Conservation (phyloP, 30 jellyfish, hydroid and myxozoan species). For the Aurelia coerulea region DNA sequence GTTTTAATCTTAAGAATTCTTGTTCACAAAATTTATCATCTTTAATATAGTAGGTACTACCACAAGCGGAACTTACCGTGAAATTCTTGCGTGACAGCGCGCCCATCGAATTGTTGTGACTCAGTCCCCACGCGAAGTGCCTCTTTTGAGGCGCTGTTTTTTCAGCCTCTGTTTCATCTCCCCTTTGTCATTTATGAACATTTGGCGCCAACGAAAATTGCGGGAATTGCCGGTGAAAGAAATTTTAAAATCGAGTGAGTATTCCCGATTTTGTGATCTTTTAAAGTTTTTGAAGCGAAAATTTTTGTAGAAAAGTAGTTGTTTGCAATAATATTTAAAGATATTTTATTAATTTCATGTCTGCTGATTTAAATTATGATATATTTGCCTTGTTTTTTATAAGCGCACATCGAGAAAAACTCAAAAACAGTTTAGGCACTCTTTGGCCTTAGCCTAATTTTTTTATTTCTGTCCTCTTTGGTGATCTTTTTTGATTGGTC, state of each 20-base stretch:
- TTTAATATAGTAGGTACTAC: too few relatives aligned
- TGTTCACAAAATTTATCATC: too few relatives aligned
- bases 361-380: slow-evolving; percentile 2
- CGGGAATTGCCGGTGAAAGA: slow-evolving; percentile 19
- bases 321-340: slow-evolving; percentile 9
- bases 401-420: slow-evolving; percentile 13
- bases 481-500: not conserved
- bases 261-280: slow-evolving; percentile 5
- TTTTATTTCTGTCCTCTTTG: not conserved
- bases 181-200: not conserved
- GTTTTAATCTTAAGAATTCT: too few relatives aligned
- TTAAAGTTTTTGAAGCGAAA: slow-evolving; percentile 1
- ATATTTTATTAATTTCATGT: slow-evolving; percentile 2
- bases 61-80: too few relatives aligned
- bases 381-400: not conserved
- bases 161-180: slow-evolving; percentile 13
- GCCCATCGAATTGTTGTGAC: too few relatives aligned
- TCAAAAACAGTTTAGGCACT: not conserved
- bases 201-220: slow-evolving; percentile 15
- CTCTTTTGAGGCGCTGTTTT: slow-evolving; percentile 24
- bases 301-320: not conserved
- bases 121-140: not conserved
- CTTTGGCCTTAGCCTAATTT: not conserved
- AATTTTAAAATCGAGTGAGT: slow-evolving; percentile 3
- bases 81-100: too few relatives aligned